Evolutionary conservation across 2,797 vertebrate genomes (phyloP).

Genomic region (Setipinna tenuifilis): DNA sequence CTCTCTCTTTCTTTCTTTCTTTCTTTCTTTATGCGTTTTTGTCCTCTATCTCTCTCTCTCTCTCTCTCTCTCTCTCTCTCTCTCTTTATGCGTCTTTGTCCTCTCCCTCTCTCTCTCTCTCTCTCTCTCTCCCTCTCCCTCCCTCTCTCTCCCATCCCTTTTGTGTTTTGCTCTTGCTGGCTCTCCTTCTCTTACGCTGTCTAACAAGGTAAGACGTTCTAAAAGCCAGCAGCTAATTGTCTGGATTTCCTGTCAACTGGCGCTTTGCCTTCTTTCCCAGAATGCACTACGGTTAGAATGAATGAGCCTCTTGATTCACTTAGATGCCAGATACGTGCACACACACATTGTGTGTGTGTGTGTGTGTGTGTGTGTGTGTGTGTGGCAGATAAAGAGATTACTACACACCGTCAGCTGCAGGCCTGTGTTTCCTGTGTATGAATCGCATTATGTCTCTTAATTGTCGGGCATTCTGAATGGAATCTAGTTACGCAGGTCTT

Average conservation of each 20-base stretch:
- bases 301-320: constrained; percentile 36
- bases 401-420: background rate
- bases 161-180: background rate
- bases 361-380: background rate
- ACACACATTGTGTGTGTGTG: background rate
- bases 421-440: constrained; percentile 22
- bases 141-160: background rate
- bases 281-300: constrained; percentile 47
- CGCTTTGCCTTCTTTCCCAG: constrained; percentile 29
- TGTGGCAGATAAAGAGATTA: background rate
- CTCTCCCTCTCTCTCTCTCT: background rate
- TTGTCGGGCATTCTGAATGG: background rate
- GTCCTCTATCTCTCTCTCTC: too few relatives aligned
- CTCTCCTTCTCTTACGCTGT: background rate
- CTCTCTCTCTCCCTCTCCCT: too few relatives aligned
- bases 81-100: background rate
- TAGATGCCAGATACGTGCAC: background rate
- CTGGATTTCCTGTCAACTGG: constrained; percentile 44
- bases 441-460: constrained; percentile 35
- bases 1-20: background rate
- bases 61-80: too few relatives aligned
- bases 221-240: constrained; percentile 34
- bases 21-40: too few relatives aligned
- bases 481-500: background rate
- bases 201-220: constrained; percentile 14